Percentiles rank a stretch among this genome's conserved stretches.
Conservation (phyloP, 2,888 invertebrate species). For the Cordilura impudica region DNA sequence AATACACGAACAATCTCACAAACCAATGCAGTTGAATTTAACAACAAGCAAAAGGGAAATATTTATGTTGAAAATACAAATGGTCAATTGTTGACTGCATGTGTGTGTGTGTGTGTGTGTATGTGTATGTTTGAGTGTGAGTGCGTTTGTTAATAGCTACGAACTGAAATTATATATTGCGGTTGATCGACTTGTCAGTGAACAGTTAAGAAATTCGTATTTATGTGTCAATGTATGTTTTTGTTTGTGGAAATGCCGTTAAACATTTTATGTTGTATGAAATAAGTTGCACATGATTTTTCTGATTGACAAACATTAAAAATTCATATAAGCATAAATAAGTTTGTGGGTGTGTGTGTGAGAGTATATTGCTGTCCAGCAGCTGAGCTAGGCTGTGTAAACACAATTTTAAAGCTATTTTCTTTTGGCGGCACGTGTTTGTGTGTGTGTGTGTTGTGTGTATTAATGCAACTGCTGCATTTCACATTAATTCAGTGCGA, state of each 20-base stretch:
- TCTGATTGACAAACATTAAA: background rate
- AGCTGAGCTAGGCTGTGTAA: background rate
- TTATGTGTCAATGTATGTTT: background rate
- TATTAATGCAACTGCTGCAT: background rate
- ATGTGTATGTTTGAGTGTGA: background rate
- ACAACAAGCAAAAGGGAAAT: conserved; percentile 20
- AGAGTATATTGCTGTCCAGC: background rate
- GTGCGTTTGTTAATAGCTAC: background rate
- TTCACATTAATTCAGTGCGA: conserved; percentile 34
- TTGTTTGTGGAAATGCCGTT: conserved; percentile 65
- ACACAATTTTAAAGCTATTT: background rate
- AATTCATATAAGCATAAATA: conserved; percentile 8
- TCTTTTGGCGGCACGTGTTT: too few relatives aligned
- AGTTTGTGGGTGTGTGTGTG: background rate
- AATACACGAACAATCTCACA: conserved; percentile 28
- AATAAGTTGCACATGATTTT: background rate
- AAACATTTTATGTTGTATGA: conserved; percentile 70
- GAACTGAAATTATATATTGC: conserved; percentile 32
- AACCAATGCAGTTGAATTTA: conserved; percentile 33
- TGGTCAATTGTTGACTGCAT: background rate
- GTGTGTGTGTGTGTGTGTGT: background rate
- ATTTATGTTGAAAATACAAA: conserved; percentile 34
- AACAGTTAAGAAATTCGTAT: background rate
- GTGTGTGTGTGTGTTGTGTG: background rate
- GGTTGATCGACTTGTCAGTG: conserved; percentile 35